Evolutionary conservation across 2,113 vertebrate species (phyloP).

Genomic region (Martes martes): DNA sequence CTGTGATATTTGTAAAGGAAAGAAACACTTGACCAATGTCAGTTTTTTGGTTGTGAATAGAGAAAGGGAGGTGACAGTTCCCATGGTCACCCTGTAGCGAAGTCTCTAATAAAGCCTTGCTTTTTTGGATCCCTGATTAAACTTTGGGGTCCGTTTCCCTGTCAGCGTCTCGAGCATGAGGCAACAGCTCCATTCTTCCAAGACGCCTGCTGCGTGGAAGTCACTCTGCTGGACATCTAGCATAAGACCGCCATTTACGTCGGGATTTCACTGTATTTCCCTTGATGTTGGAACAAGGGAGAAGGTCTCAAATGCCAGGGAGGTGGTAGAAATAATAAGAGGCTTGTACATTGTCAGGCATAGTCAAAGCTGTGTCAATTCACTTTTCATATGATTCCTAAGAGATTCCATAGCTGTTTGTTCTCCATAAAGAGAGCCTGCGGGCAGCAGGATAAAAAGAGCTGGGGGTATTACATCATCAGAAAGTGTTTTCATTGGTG

Average conservation of each 20-base stretch:
- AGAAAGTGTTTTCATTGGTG: neutral
- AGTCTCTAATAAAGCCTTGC: neutral
- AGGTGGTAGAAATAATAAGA: neutral
- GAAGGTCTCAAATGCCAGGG: neutral
- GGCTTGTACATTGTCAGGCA: neutral
- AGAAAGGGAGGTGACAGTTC: neutral
- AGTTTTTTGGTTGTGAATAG: neutral
- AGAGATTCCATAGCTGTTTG: neutral
- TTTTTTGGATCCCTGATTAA: neutral
- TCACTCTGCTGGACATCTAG: neutral
- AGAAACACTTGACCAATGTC: neutral
- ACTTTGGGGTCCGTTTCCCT: neutral
- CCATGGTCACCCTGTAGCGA: fast-evolving
- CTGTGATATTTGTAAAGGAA: neutral
- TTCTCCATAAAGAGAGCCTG: neutral
- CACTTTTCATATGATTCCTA: neutral
- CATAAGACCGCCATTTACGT: fast-evolving
- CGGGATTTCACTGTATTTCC: neutral
- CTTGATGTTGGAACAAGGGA: neutral
- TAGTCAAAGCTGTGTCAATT: neutral
- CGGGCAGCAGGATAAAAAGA: neutral
- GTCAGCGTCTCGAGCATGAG: too few relatives aligned
- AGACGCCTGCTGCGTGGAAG: neutral
- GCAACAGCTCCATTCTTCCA: neutral
- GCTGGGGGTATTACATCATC: neutral